Evolutionary conservation across 2,888 invertebrate species (phyloP).

Genomic region (Pegoplata infirma): DNA sequence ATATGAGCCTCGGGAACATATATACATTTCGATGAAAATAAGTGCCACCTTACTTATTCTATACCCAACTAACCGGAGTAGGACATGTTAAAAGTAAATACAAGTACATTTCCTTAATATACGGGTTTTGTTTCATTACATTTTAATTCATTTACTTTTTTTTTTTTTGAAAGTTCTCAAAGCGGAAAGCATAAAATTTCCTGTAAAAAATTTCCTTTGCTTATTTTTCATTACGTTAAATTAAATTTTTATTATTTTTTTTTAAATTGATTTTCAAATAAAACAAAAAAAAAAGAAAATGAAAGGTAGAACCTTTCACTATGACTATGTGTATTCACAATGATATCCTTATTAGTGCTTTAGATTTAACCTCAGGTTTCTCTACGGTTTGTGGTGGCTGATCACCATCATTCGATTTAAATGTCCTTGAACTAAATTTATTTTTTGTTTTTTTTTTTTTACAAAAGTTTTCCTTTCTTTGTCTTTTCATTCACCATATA

Average conservation of each 20-base stretch:
- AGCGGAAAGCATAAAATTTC: conserved; percentile 23
- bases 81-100: conserved; percentile 11
- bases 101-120: conserved; percentile 22
- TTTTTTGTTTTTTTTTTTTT: too few relatives aligned
- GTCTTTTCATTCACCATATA: conserved; percentile 19
- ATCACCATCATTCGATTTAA: conserved; percentile 16
- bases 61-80: too few relatives aligned
- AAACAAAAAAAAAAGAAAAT: neutral
- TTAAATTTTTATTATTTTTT: conserved; percentile 6
- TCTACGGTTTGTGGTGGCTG: conserved; percentile 8
- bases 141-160: conserved; percentile 9
- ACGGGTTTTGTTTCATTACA: neutral
- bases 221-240: conserved; percentile 8
- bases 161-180: conserved; percentile 36
- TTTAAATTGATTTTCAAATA: neutral
- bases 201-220: neutral
- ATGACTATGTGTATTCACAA: conserved; percentile 8
- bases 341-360: conserved; percentile 11
- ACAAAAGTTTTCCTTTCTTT: conserved; percentile 29
- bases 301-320: neutral
- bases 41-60: too few relatives aligned
- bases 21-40: too few relatives aligned
- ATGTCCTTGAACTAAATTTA: conserved; percentile 38
- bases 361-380: conserved; percentile 10
- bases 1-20: too few relatives aligned